A percentile compares a stretch with the other conserved stretches of the same genome.
phyloP scores from a whole-genome alignment of 2,113 vertebrate genomes.

The Gyps fulvus region DNA sequence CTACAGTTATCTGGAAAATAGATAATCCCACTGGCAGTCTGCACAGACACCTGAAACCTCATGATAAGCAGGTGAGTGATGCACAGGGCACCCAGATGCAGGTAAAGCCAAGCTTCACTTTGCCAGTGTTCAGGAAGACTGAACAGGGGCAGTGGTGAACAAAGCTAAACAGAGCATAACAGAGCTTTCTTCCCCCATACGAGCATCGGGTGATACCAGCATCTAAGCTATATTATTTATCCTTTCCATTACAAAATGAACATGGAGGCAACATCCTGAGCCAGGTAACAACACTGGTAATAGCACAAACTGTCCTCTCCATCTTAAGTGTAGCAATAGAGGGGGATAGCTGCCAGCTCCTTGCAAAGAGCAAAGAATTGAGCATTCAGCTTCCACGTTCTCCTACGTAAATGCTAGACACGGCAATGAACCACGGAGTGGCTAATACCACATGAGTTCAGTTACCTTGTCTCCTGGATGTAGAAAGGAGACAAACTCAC shows the following conservation, averaged over 20 bases:
- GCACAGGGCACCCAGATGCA: neutral
- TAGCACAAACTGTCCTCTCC: neutral
- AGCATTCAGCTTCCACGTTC: neutral
- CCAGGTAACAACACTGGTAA: neutral
- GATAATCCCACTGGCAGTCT: neutral
- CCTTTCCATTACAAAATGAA: neutral
- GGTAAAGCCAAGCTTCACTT: neutral
- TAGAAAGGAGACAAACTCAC: neutral
- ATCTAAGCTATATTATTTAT: neutral
- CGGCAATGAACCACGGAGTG: rapidly evolving
- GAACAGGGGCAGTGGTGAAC: neutral
- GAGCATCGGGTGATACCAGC: neutral
- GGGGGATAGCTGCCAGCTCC: neutral
- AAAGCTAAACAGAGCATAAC: neutral
- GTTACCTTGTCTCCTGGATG: neutral
- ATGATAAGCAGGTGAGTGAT: neutral
- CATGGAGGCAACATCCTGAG: rapidly evolving
- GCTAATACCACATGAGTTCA: rapidly evolving
- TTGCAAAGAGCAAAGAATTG: neutral
- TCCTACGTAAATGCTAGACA: rapidly evolving
- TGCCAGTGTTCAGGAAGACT: rapidly evolving
- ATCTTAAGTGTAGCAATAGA: neutral
- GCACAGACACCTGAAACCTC: neutral
- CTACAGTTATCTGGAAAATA: neutral
- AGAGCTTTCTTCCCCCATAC: rapidly evolving